Evolutionary conservation across 2,888 invertebrate genomes (phyloP).

Genomic region (Ormyrus thymus): DNA sequence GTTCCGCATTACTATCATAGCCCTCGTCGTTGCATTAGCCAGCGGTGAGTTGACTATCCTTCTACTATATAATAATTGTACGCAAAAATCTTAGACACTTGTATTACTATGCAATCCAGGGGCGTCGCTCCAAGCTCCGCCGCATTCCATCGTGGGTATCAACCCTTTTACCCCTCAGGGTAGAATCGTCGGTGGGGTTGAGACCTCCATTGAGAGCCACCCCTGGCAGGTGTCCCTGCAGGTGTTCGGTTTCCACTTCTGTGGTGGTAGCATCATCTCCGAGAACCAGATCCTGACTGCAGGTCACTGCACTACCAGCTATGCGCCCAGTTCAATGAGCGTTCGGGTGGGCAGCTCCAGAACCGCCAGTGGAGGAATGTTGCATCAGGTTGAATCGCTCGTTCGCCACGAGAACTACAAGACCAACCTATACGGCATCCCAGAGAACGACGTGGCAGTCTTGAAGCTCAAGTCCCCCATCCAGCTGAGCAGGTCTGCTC

Average conservation of each 20-base stretch:
- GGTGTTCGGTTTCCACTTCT: constrained; percentile 74
- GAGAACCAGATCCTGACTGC: constrained; percentile 77
- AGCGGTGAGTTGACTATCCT: no score
- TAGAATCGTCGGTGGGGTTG: constrained; percentile 77
- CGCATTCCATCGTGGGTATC: no score
- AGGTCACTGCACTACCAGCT: constrained; percentile 77
- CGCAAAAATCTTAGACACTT: no score
- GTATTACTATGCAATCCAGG: no score
- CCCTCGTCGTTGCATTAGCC: no score
- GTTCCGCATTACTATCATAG: no score
- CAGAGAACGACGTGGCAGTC: constrained; percentile 76
- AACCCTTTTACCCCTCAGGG: constrained; percentile 51
- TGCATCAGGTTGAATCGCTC: constrained; percentile 49
- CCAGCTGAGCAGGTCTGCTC: constrained; percentile 73
- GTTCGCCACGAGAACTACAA: constrained; percentile 52
- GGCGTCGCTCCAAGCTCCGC: no score
- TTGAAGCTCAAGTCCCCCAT: constrained; percentile 76
- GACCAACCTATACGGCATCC: no score
- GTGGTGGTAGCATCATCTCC: constrained; percentile 78
- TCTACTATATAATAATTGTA: no score
- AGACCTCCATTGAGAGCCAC: constrained; percentile 74
- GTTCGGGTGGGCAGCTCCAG: constrained; percentile 67
- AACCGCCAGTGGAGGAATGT: constrained; percentile 33
- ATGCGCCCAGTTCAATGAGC: constrained; percentile 43
- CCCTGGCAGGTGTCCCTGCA: constrained; percentile 76